Evolutionary conservation across 2,797 vertebrate species (phyloP).

Genomic region (Halcyon smyrnensis): DNA sequence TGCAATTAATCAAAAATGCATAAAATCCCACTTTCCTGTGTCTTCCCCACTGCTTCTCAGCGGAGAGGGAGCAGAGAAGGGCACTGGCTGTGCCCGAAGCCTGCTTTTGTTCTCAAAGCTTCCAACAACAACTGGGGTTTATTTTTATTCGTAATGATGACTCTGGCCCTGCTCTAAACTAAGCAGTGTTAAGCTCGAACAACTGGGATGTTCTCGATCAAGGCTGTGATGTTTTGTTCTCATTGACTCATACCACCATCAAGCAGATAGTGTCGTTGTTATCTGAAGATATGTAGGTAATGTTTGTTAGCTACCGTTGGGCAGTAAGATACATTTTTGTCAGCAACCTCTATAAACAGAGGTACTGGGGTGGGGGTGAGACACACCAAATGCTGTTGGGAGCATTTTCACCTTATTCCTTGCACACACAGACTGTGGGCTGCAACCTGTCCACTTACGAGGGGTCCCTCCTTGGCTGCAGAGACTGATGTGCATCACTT

Average conservation of each 20-base stretch:
- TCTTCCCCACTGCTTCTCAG: background rate
- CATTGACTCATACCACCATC: background rate
- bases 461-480: accelerated
- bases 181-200: background rate
- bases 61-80: background rate
- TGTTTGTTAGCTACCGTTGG: background rate
- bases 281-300: background rate
- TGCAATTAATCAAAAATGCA: background rate
- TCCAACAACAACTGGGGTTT: slow-evolving; percentile 23
- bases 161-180: background rate
- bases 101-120: slow-evolving; percentile 5
- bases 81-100: background rate
- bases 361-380: background rate
- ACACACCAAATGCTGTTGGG: accelerated
- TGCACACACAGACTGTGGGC: accelerated
- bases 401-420: background rate
- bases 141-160: slow-evolving; percentile 8
- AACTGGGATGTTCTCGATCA: background rate
- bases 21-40: background rate
- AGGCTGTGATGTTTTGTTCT: background rate
- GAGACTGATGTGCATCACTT: accelerated
- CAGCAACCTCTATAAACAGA: background rate
- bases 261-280: background rate
- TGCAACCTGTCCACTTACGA: background rate
- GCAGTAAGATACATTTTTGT: background rate